These are phyloP conservation scores for Epistrophe grossulariae DNA, from an alignment of 2,888 invertebrate species.

Conservation along the genomic window DNA sequence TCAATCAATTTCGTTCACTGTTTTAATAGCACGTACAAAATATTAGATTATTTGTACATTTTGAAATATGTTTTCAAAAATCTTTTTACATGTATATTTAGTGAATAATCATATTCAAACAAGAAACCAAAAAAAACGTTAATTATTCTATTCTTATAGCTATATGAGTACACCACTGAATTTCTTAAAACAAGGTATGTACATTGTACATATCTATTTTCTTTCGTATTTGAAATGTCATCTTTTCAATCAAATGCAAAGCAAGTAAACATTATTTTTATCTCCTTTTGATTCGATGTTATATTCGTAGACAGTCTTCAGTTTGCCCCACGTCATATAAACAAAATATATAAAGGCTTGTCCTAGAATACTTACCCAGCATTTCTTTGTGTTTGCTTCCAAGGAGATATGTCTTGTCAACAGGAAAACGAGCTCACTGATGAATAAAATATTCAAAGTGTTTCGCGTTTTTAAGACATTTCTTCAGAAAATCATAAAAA, in stretches of 20 bases:
- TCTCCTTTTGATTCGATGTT: constrained; percentile 44
- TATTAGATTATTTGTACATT: too few relatives aligned
- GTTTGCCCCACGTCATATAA: constrained; percentile 44
- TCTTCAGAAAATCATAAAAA: constrained; percentile 15
- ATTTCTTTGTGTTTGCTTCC: constrained; percentile 52
- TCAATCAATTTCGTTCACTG: too few relatives aligned
- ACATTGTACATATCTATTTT: not conserved
- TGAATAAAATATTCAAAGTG: constrained; percentile 66
- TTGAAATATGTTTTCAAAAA: too few relatives aligned
- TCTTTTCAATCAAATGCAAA: constrained; percentile 47
- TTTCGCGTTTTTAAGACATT: constrained; percentile 42
- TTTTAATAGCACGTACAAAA: too few relatives aligned
- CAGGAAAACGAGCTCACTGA: constrained; percentile 46
- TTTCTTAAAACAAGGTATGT: not conserved
- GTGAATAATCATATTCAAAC: not conserved
- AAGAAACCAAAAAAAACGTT: not conserved
- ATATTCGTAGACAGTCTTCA: constrained; percentile 46
- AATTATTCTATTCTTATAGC: not conserved
- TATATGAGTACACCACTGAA: not conserved
- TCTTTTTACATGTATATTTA: not conserved
- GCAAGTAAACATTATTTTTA: constrained; percentile 46
- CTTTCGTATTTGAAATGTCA: constrained; percentile 30
- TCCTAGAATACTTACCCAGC: constrained; percentile 46
- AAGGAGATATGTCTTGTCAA: constrained; percentile 59
- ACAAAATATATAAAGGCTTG: constrained; percentile 56